These are phyloP conservation scores for Microcebus murinus DNA, from an alignment of 2,113 vertebrate genomes.

Conservation along the genomic window DNA sequence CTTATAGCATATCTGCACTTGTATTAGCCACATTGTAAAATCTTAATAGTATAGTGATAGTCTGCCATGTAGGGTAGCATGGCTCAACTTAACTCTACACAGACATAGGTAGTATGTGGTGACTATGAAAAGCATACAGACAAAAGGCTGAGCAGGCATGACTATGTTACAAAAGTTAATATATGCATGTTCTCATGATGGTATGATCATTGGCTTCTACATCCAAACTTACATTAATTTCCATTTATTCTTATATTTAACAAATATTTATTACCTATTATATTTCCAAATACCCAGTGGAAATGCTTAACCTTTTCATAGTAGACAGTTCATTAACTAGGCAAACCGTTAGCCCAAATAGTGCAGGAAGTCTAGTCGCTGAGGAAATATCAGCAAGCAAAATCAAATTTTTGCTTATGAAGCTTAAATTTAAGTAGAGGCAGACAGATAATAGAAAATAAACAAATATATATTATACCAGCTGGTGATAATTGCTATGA, in stretches of 20 bases:
- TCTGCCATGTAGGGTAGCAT: background rate
- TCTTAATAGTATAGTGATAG: background rate
- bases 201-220: background rate
- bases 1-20: background rate
- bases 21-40: background rate
- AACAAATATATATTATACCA: background rate
- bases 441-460: background rate
- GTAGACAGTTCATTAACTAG: background rate
- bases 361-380: background rate
- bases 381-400: background rate
- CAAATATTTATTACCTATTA: background rate
- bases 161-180: background rate
- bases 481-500: background rate
- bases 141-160: background rate
- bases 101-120: background rate
- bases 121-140: background rate
- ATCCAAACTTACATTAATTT: background rate
- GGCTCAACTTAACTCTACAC: background rate
- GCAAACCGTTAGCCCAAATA: background rate
- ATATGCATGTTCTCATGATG: background rate
- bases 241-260: slow-evolving; percentile 4
- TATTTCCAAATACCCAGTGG: background rate
- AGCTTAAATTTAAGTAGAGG: background rate
- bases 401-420: background rate
- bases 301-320: background rate